Percentiles rank a stretch among this genome's conserved stretches.
Evolutionary conservation across 2,113 vertebrate species (phyloP).

Genomic region (Notiomystis cincta): DNA sequence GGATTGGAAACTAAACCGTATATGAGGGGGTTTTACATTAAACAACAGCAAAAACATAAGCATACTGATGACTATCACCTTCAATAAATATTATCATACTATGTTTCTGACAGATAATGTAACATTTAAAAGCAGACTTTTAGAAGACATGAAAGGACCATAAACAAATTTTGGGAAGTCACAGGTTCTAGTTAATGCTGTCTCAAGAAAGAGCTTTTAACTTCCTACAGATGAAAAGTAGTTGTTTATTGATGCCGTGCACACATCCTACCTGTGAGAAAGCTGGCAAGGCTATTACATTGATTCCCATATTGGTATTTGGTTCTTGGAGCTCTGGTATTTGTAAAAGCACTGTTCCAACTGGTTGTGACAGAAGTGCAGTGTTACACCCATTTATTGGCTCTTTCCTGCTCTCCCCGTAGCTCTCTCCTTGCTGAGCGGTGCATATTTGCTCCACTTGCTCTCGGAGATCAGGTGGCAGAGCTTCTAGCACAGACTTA

Average conservation of each 20-base stretch:
- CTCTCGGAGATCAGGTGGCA: constrained; percentile 87
- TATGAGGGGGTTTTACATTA: not conserved
- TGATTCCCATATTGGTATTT: constrained; percentile 75
- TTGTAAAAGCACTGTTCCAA: constrained; percentile 84
- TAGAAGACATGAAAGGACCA: not conserved
- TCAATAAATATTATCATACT: not conserved
- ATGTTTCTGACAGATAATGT: not conserved
- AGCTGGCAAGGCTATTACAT: constrained; percentile 88
- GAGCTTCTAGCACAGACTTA: constrained; percentile 88
- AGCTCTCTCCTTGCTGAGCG: constrained; percentile 67
- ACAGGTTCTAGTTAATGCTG: not conserved
- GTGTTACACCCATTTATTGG: constrained; percentile 61
- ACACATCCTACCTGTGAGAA: constrained; percentile 86
- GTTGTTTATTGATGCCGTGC: not conserved
- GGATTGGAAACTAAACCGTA: not conserved
- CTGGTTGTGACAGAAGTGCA: constrained; percentile 63
- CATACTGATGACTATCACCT: not conserved
- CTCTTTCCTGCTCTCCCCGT: constrained; percentile 56
- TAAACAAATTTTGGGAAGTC: not conserved
- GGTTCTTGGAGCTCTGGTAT: constrained; percentile 84
- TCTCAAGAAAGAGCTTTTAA: not conserved
- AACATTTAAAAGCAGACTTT: not conserved
- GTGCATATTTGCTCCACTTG: constrained; percentile 85
- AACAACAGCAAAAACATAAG: not conserved
- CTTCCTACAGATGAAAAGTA: not conserved